Base-by-base conservation (phyloP, 2,113 vertebrate genomes). In the Peromyscus polionotus region DNA sequence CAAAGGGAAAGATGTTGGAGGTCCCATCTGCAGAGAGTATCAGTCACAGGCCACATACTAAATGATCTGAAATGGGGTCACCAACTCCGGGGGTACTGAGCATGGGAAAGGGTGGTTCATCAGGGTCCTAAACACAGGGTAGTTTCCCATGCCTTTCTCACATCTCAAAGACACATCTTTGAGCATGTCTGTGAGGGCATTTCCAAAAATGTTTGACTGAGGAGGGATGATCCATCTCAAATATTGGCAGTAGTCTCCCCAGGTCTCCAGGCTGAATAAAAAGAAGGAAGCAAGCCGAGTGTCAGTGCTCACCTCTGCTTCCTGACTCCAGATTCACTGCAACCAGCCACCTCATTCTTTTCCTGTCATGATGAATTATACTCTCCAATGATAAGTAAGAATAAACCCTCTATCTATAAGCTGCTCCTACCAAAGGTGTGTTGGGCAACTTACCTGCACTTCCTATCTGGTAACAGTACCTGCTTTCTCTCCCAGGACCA, bases 391-490 rank as follows among this genome's bases (percentile, higher is more conserved):
- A 10, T 39, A 14, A 57, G 48, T 5, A 13, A n/a, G 36, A 68
- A 51, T 4, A 68, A 33, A 12, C 28, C 42, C 65, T 87, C 84
- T n/a, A 19, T 45, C 85, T n/a, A 3, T 26, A n/a, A 28, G 33
- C 16, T 10, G 4, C 33, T 17, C 28, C 26, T 57, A 26, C 17
- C 6, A 70, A 54, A 88, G 4, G 11, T 7, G 0, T 19, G 3
- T 11, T 36, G 6, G 11, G 22, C 22, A 73, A 31, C 26, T 31
- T 2, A 17, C 3, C 26, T 10, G 17, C 0, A 0, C 26, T 24
- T 72, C 48, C 61, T 45, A 13, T 54, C 95, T 75, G 28, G 3
- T 39, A 22, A 59, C 26, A 14, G 45, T 4, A 3, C 4, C 67
- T 16, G 4, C 67, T 61, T 45, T 65, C 61, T 65, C 36, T 84